Base-by-base conservation (phyloP, 53 echinoderm and acorn worm species). In the Echinometra lucunter region DNA sequence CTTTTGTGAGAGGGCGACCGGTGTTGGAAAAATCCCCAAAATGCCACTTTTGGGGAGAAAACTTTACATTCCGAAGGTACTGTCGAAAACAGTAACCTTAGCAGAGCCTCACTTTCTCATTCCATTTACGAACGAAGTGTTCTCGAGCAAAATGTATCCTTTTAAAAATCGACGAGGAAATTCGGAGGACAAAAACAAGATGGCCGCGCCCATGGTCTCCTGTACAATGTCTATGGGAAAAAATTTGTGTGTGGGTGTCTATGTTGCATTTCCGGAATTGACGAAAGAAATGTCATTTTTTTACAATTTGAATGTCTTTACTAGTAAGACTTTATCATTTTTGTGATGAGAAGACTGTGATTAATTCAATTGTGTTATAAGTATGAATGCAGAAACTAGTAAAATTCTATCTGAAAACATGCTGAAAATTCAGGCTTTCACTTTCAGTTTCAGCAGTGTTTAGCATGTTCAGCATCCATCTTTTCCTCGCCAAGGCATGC, bases 1-100 rank as follows among this genome's bases (percentile, higher is more conserved):
- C 94, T 94, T 94, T 94, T 94, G 83, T 94, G 25, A n/a, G n/a
- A 28, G 66, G 4, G 42, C 18, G 58, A 83, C 94, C 82, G 94
- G 82, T 45, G 85, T 60, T 28, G 42, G 67, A 83, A 94, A 42
- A 63, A 40, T 89, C 89, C 74, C 87, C 95, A 96, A 57, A 90
- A 96, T 96, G 96, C 96, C 96, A 88, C 96, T 96, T 91, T 96
- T 94, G 96, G 96, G 96, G 92, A 96, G 92, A 55, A 96, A 95
- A 89, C 92, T 96, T 56, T 96, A 96, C 92, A 92, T 95, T 89
- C 95, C 96, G 30, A 93, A 94, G 91, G 92, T 83, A 6, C 45
- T 85, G n/a, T 85, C 94, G 27, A 94, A 94, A 45, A 83, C 94
- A 85, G 60, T 66, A 83, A 82, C 85, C 81, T 44, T 83, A 44